Evolutionary conservation across 2,888 invertebrate species (phyloP).

Genomic region (Auanema freiburgensis): DNA sequence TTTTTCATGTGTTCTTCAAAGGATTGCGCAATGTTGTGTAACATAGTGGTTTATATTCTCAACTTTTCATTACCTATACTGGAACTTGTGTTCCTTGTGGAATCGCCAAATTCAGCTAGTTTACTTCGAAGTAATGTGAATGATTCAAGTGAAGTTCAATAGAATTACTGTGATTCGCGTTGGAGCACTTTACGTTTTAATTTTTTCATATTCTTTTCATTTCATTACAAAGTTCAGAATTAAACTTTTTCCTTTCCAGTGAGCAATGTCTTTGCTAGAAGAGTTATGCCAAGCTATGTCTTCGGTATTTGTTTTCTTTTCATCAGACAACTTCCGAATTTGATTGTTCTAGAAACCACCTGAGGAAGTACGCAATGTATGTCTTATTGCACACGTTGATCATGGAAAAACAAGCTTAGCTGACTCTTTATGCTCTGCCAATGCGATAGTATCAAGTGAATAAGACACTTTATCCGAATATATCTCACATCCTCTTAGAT

Average conservation of each 20-base stretch:
- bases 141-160: no score
- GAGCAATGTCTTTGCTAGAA: neutral
- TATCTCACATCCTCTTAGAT: conserved; percentile 36
- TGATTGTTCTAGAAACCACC: conserved; percentile 40
- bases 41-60: no score
- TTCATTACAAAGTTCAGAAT: no score
- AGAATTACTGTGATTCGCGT: neutral
- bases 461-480: neutral
- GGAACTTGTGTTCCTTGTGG: no score
- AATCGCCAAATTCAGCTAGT: no score
- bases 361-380: conserved; percentile 59
- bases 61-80: no score
- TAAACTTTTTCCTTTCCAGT: neutral
- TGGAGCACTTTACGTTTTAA: no score
- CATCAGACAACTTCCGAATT: neutral
- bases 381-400: conserved; percentile 62
- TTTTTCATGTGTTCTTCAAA: no score
- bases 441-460: conserved; percentile 45
- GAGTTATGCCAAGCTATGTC: neutral
- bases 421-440: conserved; percentile 50
- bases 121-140: no score
- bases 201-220: no score
- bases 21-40: no score
- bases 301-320: neutral
- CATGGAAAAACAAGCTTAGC: conserved; percentile 63